Base-by-base conservation (phyloP, 1,140 invertebrate genomes). In the Rhizoglyphus robini region DNA sequence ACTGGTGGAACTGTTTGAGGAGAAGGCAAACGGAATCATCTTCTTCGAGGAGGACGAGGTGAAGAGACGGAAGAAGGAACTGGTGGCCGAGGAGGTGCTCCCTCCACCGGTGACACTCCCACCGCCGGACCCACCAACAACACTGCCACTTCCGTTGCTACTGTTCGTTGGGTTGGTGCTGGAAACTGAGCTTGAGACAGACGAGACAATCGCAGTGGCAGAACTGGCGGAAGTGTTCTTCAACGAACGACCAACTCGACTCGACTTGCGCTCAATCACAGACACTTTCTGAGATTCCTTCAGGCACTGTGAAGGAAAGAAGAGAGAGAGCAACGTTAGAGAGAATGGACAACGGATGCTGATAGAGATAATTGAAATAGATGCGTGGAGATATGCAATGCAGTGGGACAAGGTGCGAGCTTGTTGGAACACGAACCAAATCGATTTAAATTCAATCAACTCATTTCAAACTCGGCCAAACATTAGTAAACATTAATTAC, bases 281-380 rank as follows among this genome's bases (percentile, higher is more conserved):
- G 58, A 60, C 15, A 60, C 58, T 60, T 60, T 60, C 29, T 60
- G 58, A 13, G 58, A 60, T 60, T 60, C 58, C 27, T 60, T 60
- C n/a, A 60, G 58, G 30, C 58, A 60, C 58, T 60, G 25, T 2
- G 15, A 27, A 2, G 25, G 27, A 27, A 60, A 15, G 27, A 27
- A 60, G 29, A 60, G 3, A 32, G 29, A 32, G 27, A 32, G 2
- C 31, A 46, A 60, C 15, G 58, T 29, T 11, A 51, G 23, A 51
- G 29, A 51, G 48, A 51, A 51, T n/a, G 3, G 8, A 3, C 2
- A 46, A 46, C 23, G 41, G 23, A 8, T 8, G 18, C 36, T 11
- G 23, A 46, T 46, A 46, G 2, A 46, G 23, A 46, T 3, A n/a
- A 46, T 3, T 46, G 41, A 46, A n/a, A n/a, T n/a, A n/a, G n/a